Percentiles rank a stretch among this genome's conserved stretches.
These are phyloP conservation scores for Phymorhynchus buccinoides DNA, from an alignment of 1,140 invertebrate genomes.

Conservation along the genomic window DNA sequence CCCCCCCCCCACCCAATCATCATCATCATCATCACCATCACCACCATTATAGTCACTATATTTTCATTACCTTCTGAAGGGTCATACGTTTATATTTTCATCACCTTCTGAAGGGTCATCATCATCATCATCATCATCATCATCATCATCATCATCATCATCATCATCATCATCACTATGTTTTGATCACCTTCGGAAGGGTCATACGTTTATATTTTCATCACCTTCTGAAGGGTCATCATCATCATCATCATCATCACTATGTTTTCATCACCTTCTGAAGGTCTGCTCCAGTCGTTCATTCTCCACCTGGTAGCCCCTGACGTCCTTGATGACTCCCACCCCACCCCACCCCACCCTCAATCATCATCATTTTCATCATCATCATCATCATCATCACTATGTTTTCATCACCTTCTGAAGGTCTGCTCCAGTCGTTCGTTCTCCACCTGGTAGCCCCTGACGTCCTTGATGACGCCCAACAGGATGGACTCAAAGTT, in stretches of 20 bases:
- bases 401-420: slow-evolving; percentile 70
- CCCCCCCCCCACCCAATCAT: too few relatives aligned
- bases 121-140: too few relatives aligned
- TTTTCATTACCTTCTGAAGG: neutral
- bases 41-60: too few relatives aligned
- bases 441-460: slow-evolving; percentile 75
- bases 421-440: slow-evolving; percentile 75
- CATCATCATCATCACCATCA: too few relatives aligned
- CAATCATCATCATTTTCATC: neutral
- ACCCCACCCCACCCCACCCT: too few relatives aligned
- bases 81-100: neutral
- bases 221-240: neutral
- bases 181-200: neutral
- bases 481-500: slow-evolving; percentile 75
- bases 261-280: slow-evolving; percentile 69
- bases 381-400: neutral
- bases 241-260: neutral
- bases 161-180: too few relatives aligned
- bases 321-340: slow-evolving; percentile 74
- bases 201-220: neutral
- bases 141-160: too few relatives aligned
- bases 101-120: neutral
- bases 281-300: slow-evolving; percentile 75
- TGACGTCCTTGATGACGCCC: slow-evolving; percentile 74
- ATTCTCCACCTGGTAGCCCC: slow-evolving; percentile 75